Conservation (phyloP, 2,888 invertebrate species). For the Ryuthela nishihirai region DNA sequence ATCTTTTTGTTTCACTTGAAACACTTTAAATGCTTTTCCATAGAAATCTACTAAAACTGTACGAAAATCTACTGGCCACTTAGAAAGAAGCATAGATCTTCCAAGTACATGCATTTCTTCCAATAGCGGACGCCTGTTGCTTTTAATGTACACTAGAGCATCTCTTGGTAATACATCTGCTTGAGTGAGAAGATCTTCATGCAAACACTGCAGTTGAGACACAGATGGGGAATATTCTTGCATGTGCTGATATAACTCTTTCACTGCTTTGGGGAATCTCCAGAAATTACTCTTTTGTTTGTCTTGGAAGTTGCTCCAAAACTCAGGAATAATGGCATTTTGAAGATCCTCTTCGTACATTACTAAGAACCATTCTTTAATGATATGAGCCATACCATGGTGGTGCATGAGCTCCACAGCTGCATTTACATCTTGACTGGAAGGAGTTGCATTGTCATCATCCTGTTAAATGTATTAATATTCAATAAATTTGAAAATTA, state of each 20-base stretch:
- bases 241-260: slow-evolving; percentile 13
- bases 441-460: no score
- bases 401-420: slow-evolving; percentile 22
- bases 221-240: slow-evolving; percentile 16
- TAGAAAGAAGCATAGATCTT: slow-evolving; percentile 30
- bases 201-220: slow-evolving; percentile 18
- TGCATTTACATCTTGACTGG: slow-evolving; percentile 6
- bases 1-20: slow-evolving; percentile 8
- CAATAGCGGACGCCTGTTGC: not conserved
- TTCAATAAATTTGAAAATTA: no score
- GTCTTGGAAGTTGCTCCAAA: slow-evolving; percentile 25
- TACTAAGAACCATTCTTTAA: slow-evolving; percentile 26
- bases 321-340: slow-evolving; percentile 22
- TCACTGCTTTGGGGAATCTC: slow-evolving; percentile 24
- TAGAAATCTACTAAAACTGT: slow-evolving; percentile 33
- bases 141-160: not conserved
- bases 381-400: slow-evolving; percentile 26
- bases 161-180: slow-evolving; percentile 10
- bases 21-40: slow-evolving; percentile 30
- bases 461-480: no score
- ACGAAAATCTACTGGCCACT: slow-evolving; percentile 37
- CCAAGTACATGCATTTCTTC: slow-evolving; percentile 17
- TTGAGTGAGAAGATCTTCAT: slow-evolving; percentile 11
- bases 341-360: slow-evolving; percentile 25
- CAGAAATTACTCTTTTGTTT: slow-evolving; percentile 5